These are phyloP conservation scores for Azorinus chamasolen DNA, from an alignment of 2,888 invertebrate genomes.

Conservation along the genomic window DNA sequence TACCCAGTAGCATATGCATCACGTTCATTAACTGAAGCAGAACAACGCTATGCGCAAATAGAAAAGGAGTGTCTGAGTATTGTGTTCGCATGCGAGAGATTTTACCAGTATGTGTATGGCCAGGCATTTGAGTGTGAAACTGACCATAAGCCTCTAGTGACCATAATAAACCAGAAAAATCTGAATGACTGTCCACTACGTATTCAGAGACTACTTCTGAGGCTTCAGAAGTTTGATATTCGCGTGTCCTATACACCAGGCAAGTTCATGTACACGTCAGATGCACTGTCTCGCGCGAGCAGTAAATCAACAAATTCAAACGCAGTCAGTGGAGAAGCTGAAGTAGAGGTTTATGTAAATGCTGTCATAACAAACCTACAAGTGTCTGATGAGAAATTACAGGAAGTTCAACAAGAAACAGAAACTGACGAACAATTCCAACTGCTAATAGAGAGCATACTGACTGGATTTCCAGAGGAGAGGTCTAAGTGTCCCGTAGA, in stretches of 20 bases:
- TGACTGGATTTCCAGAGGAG: slow-evolving; percentile 51
- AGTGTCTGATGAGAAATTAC: too few species aligned
- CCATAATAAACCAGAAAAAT: slow-evolving; percentile 39
- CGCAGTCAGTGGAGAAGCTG: slow-evolving; percentile 10
- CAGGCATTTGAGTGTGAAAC: slow-evolving; percentile 34
- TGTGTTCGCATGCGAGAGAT: slow-evolving; percentile 45
- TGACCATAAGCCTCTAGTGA: slow-evolving; percentile 55
- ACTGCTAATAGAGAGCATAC: slow-evolving; percentile 17
- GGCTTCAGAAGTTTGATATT: too few species aligned
- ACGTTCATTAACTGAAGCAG: slow-evolving; percentile 38
- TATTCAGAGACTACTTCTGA: too few species aligned
- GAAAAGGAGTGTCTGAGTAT: slow-evolving; percentile 61
- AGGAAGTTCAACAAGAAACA: slow-evolving; percentile 30
- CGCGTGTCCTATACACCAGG: slow-evolving; percentile 48
- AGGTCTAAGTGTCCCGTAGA: slow-evolving; percentile 23
- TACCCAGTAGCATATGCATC: slow-evolving; percentile 56
- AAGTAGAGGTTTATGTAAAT: slow-evolving; percentile 21
- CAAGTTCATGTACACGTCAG: slow-evolving; percentile 50
- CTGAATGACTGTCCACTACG: too few species aligned
- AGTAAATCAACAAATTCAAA: background rate
- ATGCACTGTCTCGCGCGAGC: slow-evolving; percentile 34
- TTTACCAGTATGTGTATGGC: slow-evolving; percentile 47
- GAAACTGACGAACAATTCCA: slow-evolving; percentile 35
- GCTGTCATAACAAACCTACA: slow-evolving; percentile 30
- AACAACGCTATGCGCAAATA: slow-evolving; percentile 56